Evolutionary conservation across 2,797 vertebrate genomes (phyloP), one percentile per base, ranked within the genome.

Genomic region (Sitta carolinensis): DNA sequence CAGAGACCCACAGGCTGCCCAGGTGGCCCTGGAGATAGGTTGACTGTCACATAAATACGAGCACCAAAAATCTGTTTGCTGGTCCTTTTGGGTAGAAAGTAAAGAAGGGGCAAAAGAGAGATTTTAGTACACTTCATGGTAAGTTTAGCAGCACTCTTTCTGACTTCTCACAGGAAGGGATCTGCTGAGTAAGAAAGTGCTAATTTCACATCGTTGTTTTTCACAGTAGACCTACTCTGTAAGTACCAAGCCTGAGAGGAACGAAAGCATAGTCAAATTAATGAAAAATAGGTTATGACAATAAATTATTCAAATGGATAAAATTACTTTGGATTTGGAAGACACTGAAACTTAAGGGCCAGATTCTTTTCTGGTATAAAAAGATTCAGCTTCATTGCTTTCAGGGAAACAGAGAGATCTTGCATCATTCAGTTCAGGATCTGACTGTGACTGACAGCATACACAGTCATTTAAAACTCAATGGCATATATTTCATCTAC

Each of bases 281-380:
- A 93, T 84, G 91, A 90, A 96, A 96, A 93, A 96, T 89, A 89
- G 86, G 95, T 96, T 97, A 82, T 74, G 58, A 82, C 3, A 30
- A 94, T 96, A 93, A 95, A 96, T 96, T 92, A 95, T 96, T 96
- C 74, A 96, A 87, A 59, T 76, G 69, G 61, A 55, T 96, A 84
- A 93, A 96, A 90, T 87, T 77, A 79, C 74, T 89, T 85, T 30
- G 72, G 59, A 75, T 90, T 95, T 16, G 0, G 75, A 91, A 93
- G 45, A 73, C 10, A 7, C 36, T 74, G 59, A 93, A 90, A 89
- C 18, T 90, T 84, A 67, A 47, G 38, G 76, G 15, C 22, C 47
- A 82, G 43, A 82, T 80, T 50, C 47, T 91, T 63, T 73, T 57
- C 38, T 52, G 10, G 17, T 76, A 42, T 73, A 47, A 88, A 91